These are phyloP conservation scores for Nomia melanderi DNA, from an alignment of 1,140 invertebrate genomes.

Conservation along the genomic window DNA sequence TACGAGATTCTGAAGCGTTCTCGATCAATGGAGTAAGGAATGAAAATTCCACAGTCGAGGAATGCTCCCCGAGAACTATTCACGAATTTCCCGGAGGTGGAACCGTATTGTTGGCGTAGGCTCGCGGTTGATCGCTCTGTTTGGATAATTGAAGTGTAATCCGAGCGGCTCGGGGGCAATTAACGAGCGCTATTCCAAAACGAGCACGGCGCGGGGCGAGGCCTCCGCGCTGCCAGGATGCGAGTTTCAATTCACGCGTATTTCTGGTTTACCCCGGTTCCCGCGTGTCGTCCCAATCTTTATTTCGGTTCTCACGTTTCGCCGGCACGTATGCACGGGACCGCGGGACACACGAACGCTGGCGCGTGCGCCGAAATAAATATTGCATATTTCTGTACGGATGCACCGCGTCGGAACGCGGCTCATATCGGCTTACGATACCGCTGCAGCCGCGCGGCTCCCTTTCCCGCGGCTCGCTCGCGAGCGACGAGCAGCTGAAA, in stretches of 20 bases:
- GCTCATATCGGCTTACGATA: conserved; percentile 62
- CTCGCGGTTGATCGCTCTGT: conserved; percentile 19
- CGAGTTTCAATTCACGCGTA: conserved; percentile 57
- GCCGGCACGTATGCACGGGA: conserved; percentile 38
- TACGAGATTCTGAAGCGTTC: no score
- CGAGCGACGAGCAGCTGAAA: no score
- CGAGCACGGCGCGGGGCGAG: background rate
- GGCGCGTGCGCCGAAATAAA: conserved; percentile 58
- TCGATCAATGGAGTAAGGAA: no score
- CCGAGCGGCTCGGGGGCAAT: conserved; percentile 44
- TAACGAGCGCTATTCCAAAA: conserved; percentile 45
- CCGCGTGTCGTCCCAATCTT: conserved; percentile 63
- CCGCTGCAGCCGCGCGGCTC: background rate
- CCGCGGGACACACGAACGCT: conserved; percentile 13
- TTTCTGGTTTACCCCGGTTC: conserved; percentile 58
- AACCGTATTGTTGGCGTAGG: background rate
- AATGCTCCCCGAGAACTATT: no score
- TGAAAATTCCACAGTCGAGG: no score
- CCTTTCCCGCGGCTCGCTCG: no score
- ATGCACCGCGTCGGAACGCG: conserved; percentile 51
- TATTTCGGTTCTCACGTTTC: conserved; percentile 69
- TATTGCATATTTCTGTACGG: conserved; percentile 59
- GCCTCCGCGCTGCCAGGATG: conserved; percentile 33
- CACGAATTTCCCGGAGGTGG: background rate
- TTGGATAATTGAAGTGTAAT: conserved; percentile 49